These are phyloP conservation scores for Hetaerina americana DNA, from an alignment of 1,140 invertebrate genomes.

Conservation along the genomic window DNA sequence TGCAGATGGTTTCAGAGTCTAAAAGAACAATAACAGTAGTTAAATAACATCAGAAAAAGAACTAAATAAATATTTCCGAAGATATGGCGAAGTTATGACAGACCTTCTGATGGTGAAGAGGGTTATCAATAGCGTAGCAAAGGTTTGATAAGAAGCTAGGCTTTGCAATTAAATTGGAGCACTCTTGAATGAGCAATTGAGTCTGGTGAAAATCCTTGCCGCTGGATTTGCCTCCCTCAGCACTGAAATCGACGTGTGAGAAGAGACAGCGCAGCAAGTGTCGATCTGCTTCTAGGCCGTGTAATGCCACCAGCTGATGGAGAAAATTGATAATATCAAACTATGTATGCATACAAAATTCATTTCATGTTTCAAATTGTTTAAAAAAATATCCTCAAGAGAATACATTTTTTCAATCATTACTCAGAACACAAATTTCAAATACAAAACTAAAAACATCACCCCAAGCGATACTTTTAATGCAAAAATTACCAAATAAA, in stretches of 20 bases:
- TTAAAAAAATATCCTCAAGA: too few species aligned
- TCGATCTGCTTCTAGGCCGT: slow-evolving; percentile 76
- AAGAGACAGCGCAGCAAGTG: slow-evolving; percentile 78
- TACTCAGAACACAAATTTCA: too few species aligned
- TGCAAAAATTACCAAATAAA: too few species aligned
- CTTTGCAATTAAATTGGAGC: slow-evolving; percentile 53
- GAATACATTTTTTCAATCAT: too few species aligned
- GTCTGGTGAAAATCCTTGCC: slow-evolving; percentile 31
- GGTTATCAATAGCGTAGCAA: slow-evolving; percentile 65
- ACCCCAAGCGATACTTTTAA: too few species aligned
- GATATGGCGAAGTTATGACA: not conserved
- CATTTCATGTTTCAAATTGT: too few species aligned
- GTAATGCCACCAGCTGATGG: slow-evolving; percentile 57
- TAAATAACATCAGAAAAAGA: not conserved
- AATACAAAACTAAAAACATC: too few species aligned
- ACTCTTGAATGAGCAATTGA: slow-evolving; percentile 61
- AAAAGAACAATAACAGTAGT: slow-evolving; percentile 25
- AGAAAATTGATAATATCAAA: slow-evolving; percentile 15
- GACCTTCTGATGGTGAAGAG: slow-evolving; percentile 39
- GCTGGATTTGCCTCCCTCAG: slow-evolving; percentile 30
- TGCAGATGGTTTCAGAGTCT: slow-evolving; percentile 58
- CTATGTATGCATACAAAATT: too few species aligned
- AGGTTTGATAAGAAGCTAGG: slow-evolving; percentile 60
- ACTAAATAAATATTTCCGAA: not conserved
- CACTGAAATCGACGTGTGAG: slow-evolving; percentile 48